Base-by-base conservation (phyloP, 2,888 invertebrate genomes). In the Morpho achilles region DNA sequence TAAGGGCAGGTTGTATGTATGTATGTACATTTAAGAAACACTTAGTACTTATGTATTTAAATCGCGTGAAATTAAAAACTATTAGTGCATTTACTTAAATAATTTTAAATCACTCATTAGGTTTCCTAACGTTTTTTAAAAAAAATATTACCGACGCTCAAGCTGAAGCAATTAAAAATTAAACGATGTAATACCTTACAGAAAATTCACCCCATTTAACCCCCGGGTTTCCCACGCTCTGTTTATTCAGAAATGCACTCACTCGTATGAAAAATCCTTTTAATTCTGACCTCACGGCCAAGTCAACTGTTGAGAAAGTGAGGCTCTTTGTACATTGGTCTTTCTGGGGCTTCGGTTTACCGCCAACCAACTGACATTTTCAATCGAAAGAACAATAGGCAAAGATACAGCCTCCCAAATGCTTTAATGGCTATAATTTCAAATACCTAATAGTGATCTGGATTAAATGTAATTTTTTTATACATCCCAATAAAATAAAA, bases 311-410 rank as follows among this genome's bases (percentile, higher is more conserved):
- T 51, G 10, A 42, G 50, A 45, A 22, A 48, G 47, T 5, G 51
- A n/a, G 50, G 57, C 3, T 62, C 64, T 48, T 32, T 7, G 7
- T 48, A 44, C 10, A 8, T n/a, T 56, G 55, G 64, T 61, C 50
- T 32, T 45, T 44, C 43, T 44, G 39, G 51, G 53, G 43, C 45
- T 51, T 51, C 45, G 57, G 59, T 55, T 53, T 50, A 49, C 58
- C 60, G 53, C 54, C 49, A 41, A 52, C 63, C 65, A 60, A 56
- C 63, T 64, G 65, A 59, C 59, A 56, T 59, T 58, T 56, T 58
- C 61, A 51, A 51, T 53, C 41, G 58, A 59, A 39, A 53, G 48
- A 49, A 48, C 49, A 53, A 42, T 55, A 49, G 42, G 40, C 39
- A 3, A 55, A 47, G 55, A 55, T 48, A 4, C 49, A 1, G 16